Conservation (phyloP, 2,797 vertebrate species). For the Amniataba percoides region DNA sequence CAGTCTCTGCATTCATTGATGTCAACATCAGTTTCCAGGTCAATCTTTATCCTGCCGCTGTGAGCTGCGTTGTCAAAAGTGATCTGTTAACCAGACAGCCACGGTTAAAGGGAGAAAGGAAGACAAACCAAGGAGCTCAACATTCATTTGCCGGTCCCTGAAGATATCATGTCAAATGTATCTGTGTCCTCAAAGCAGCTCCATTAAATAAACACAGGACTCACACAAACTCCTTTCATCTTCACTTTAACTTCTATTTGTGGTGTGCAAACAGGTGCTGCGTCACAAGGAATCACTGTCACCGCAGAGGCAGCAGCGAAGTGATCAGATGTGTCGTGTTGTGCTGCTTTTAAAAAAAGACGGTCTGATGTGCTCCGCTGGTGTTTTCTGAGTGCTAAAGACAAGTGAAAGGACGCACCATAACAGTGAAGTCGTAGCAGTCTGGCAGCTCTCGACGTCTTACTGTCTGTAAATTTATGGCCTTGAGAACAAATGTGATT, state of each 20-base stretch:
- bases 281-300: not conserved
- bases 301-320: not conserved
- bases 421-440: constrained; percentile 93
- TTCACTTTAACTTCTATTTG: constrained; percentile 1
- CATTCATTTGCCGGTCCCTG: constrained; percentile 7
- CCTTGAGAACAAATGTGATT: constrained; percentile 91
- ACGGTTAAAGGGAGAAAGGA: not conserved
- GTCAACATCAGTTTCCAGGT: constrained; percentile 89
- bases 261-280: not conserved
- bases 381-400: constrained; percentile 20
- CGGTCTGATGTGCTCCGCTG: constrained; percentile 3
- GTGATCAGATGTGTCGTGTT: constrained; percentile 22
- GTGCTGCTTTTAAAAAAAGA: constrained; percentile 1
- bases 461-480: constrained; percentile 94
- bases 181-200: not conserved
- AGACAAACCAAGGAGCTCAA: not conserved
- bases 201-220: not conserved
- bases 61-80: constrained; percentile 92
- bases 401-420: constrained; percentile 78
- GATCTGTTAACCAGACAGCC: constrained; percentile 83
- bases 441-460: constrained; percentile 93
- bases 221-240: not conserved
- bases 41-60: constrained; percentile 93
- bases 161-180: constrained; percentile 15
- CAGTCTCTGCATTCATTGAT: constrained; percentile 84